Base-by-base conservation (phyloP, 2,888 invertebrate species). In the Odontocerum albicorne region DNA sequence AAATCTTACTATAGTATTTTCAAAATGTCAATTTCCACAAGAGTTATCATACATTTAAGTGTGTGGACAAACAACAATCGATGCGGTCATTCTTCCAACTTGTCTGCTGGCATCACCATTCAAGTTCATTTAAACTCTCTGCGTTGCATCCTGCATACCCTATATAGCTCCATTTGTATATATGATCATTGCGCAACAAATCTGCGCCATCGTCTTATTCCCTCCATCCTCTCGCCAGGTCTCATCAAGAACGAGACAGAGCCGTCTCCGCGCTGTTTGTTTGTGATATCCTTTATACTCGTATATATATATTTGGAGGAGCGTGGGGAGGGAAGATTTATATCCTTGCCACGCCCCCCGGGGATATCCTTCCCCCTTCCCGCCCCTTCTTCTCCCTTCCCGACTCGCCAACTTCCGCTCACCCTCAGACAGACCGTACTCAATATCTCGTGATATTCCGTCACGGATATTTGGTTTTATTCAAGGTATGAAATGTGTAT, bases 301-400 rank as follows among this genome's bases (percentile, higher is more conserved):
- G 27, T 27, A 27, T 27, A 27, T 10, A 27, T 27, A 27, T 27
- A 27, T 27, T 27, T 27, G 45, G 49, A 43, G 51, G 52, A 49
- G 57, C 50, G 36, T 32, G 51, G 51, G 43, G 55, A 39, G 35
- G 55, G 49, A 27, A 57, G 63, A 63, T 62, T 64, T 61, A 67
- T 67, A 65, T 67, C 66, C 65, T 64, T 62, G 60, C 62, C 54
- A 63, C 53, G 63, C 62, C 52, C 49, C 49, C 38, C 42, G 36
- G 53, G 53, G 40, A 53, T 46, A 54, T 40, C 54, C 54, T 47
- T 42, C 54, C 45, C 59, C 59, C 35, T 22, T 33, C 51, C 57
- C 53, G 57, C 61, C 39, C 61, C 62, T 60, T 60, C 60, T 59
- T 59, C 61, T 59, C 62, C 61, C 65, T 64, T 46, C 57, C 35